phyloP scores from a whole-genome alignment of 2,888 invertebrate species.

The Dryocosmus kuriphilus region DNA sequence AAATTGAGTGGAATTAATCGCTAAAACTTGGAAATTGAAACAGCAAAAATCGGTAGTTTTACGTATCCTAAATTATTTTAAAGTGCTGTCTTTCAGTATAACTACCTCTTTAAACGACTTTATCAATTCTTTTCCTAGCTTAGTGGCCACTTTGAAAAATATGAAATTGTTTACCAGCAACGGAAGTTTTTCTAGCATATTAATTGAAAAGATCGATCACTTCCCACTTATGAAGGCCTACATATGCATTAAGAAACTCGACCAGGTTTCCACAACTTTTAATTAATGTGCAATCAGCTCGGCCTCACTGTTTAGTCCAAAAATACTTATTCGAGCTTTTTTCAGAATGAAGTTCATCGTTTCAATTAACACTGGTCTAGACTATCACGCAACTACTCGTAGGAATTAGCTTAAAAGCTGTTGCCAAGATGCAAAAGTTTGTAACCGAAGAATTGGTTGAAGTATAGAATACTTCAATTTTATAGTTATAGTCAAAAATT shows the following conservation, averaged over 20 bases:
- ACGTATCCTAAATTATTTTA: not conserved
- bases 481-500: not conserved
- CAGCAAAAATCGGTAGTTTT: too few species aligned
- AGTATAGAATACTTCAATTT: not conserved
- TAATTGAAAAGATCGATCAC: constrained; percentile 29
- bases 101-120: too few species aligned
- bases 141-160: not conserved
- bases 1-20: not conserved
- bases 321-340: constrained; percentile 39
- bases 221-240: not conserved
- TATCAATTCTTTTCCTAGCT: not conserved
- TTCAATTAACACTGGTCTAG: constrained; percentile 28
- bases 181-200: constrained; percentile 1
- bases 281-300: constrained; percentile 3
- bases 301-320: constrained; percentile 24
- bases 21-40: too few species aligned
- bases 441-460: not conserved
- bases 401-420: constrained; percentile 32
- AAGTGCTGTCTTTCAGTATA: too few species aligned
- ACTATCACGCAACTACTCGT: constrained; percentile 18
- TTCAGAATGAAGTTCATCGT: constrained; percentile 31
- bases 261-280: constrained; percentile 24
- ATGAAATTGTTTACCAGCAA: not conserved
- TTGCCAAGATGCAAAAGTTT: constrained; percentile 30
- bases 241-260: constrained; percentile 24